phyloP scores from a whole-genome alignment of 2,888 invertebrate species.

The Temnothorax unifasciatus region DNA sequence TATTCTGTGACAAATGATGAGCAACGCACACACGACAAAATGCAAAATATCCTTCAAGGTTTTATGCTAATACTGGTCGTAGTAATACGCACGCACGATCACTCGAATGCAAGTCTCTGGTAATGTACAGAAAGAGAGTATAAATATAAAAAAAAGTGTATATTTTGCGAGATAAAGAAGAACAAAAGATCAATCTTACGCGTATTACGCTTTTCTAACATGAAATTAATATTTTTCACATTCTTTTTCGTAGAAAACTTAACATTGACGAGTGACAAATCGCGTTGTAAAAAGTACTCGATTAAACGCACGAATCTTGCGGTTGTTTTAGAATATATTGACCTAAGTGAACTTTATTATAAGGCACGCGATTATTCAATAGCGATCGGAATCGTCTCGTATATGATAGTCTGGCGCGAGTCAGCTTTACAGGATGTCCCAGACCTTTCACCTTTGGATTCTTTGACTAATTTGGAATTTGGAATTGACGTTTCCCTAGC shows the following conservation, averaged over 20 bases:
- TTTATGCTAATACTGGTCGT: conserved; percentile 33
- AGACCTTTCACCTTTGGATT: conserved; percentile 30
- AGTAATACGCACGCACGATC: not conserved
- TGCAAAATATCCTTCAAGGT: conserved; percentile 23
- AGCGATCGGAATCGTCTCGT: not conserved
- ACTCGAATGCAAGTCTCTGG: not conserved
- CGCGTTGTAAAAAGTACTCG: not conserved
- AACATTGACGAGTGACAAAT: not conserved
- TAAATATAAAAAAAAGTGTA: not conserved
- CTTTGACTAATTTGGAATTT: conserved; percentile 27
- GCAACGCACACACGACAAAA: conserved; percentile 28
- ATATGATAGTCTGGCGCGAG: not conserved
- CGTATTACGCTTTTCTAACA: not conserved
- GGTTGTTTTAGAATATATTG: conserved; percentile 15
- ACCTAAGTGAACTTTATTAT: conserved; percentile 18
- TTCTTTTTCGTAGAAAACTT: not conserved
- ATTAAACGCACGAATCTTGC: not conserved
- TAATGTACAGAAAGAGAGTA: not conserved
- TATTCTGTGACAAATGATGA: not conserved
- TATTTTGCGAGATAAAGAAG: not conserved
- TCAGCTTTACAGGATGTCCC: not conserved
- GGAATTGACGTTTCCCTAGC: not conserved
- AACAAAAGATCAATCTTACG: not conserved
- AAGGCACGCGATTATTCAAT: conserved; percentile 13
- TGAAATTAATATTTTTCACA: not conserved